Base-by-base conservation (phyloP, 2,797 vertebrate genomes). In the Anableps anableps region DNA sequence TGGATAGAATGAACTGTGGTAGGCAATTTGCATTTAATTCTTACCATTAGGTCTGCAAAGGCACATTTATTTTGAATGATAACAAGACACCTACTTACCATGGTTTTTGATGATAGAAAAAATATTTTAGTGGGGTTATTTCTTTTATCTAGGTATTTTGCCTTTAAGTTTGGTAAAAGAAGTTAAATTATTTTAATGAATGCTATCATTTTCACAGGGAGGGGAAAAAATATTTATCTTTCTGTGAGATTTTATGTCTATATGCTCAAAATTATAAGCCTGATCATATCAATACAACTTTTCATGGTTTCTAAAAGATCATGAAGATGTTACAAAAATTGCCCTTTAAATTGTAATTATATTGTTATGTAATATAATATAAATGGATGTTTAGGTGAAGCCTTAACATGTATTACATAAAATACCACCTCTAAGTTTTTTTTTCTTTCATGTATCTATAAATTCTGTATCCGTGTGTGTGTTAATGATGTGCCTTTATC, bases 401-500 rank as follows among this genome's bases (percentile, higher is more conserved):
- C 74, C 79, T 31, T 38, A 55, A 64, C 13, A 48, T 64, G 75
- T 36, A 60, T 75, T 51, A 68, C 50, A 78, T 77, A n/a, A 77
- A 76, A 58, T 23, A 43, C 75, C 21, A 51, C 70, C 31, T 81
- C 36, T 70, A 79, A 78, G 85, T 89, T 74, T 79, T 77, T 74
- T 90, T 82, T 79, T 75, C 83, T 82, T 50, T 85, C 85, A 80
- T 66, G 76, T 76, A 70, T 78, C 79, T 47, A 58, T 79, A 75
- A 80, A 79, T 81, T 79, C 66, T 76, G 43, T 75, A 75, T 80
- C 77, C 47, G 74, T 47, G 73, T 79, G 80, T 82, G 81, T 80
- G 79, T 70, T 92, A 95, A 94, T 95, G 93, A 92, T 90, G 85
- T 94, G 90, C 88, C 90, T 93, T 95, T 95, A 95, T 95, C 93